Conservation (phyloP, 2,113 vertebrate genomes). For the Sarotherodon lohbergeri region DNA sequence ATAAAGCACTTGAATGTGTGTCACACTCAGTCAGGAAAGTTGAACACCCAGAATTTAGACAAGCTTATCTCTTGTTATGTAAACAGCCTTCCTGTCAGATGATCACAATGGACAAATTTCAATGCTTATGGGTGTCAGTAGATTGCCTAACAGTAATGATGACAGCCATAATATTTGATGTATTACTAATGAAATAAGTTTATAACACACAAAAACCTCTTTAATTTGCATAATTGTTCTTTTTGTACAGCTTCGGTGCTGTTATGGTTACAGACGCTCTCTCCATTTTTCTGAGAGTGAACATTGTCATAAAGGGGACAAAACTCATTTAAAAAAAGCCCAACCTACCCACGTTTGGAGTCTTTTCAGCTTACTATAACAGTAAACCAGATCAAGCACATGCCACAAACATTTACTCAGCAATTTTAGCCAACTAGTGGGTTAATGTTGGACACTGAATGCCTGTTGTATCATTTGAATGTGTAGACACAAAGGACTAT, state of each 20-base stretch:
- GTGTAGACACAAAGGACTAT: rapidly evolving
- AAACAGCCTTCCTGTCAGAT: neutral
- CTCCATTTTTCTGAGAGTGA: neutral
- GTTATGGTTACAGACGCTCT: neutral
- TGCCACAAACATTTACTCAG: neutral
- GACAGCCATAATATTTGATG: neutral
- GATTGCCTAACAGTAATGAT: neutral
- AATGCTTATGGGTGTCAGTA: neutral
- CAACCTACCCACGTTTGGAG: neutral
- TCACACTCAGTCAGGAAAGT: neutral
- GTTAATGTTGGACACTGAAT: neutral
- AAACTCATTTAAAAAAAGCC: neutral
- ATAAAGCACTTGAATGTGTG: neutral
- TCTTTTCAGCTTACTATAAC: neutral
- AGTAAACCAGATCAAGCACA: neutral
- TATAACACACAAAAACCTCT: too few species aligned
- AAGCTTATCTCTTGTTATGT: neutral
- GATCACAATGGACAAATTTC: neutral
- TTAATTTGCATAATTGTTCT: neutral
- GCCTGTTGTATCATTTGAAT: neutral
- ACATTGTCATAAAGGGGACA: neutral
- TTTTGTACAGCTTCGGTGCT: neutral
- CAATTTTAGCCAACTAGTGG: neutral
- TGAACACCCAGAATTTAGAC: neutral
- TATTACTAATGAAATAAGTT: neutral